Percentiles rank a stretch among this genome's conserved stretches.
Evolutionary conservation across 2,113 vertebrate species (phyloP).

Genomic region (Emydura subglobosa): DNA sequence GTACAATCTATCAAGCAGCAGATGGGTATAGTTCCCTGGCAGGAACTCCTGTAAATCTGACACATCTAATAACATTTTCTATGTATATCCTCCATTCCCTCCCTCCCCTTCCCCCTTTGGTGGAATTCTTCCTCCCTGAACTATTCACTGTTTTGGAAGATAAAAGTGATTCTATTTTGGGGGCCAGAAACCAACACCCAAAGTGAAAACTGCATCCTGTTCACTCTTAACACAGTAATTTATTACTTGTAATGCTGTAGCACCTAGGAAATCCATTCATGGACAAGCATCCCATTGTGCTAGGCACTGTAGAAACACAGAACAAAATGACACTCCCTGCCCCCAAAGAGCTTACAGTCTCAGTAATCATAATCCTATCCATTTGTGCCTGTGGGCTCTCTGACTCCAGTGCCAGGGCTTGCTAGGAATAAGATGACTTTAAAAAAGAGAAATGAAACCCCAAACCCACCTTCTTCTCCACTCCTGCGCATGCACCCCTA

Average conservation of each 20-base stretch:
- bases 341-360: background rate
- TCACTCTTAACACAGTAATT: fast-evolving
- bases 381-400: background rate
- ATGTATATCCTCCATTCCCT: background rate
- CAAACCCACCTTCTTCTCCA: background rate
- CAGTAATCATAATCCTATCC: background rate
- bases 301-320: background rate
- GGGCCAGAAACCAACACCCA: background rate
- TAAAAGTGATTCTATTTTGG: background rate
- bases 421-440: background rate
- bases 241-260: background rate
- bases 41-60: background rate
- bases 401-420: background rate
- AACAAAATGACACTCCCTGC: background rate
- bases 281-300: background rate
- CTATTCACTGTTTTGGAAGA: background rate
- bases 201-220: background rate
- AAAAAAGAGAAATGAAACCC: background rate
- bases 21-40: background rate
- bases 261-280: background rate
- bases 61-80: background rate
- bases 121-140: background rate
- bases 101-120: background rate
- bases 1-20: background rate
- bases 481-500: fast-evolving